phyloP scores from a whole-genome alignment of 2,888 invertebrate species.

The Hirtodrosophila duncani region DNA sequence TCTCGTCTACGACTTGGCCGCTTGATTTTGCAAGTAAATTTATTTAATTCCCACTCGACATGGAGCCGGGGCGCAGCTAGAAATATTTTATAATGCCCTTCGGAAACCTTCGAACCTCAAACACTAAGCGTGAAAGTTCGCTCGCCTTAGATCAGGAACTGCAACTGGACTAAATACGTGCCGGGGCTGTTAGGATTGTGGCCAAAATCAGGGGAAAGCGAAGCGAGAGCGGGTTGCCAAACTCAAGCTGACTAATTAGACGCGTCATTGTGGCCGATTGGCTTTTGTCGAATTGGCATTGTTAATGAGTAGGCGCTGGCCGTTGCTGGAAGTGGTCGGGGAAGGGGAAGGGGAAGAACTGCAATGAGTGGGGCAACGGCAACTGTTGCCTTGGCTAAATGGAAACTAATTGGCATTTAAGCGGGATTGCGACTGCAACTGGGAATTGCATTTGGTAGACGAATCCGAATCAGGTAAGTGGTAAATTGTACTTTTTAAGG shows the following conservation, averaged over 20 bases:
- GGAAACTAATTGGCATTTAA: slow-evolving; percentile 67
- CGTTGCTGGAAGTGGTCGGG: slow-evolving; percentile 1
- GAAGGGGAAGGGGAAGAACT: neutral
- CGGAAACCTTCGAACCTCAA: slow-evolving; percentile 23
- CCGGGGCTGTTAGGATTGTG: slow-evolving; percentile 47
- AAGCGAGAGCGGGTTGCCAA: slow-evolving; percentile 15
- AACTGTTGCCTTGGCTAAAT: slow-evolving; percentile 37
- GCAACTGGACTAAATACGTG: slow-evolving; percentile 49
- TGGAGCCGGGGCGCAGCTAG: slow-evolving; percentile 28
- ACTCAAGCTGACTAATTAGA: slow-evolving; percentile 64
- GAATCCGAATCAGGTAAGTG: no score
- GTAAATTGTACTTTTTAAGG: slow-evolving; percentile 52
- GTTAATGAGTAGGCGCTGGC: slow-evolving; percentile 55
- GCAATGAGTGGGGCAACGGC: slow-evolving; percentile 7
- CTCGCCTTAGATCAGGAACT: slow-evolving; percentile 14
- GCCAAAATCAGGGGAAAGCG: no score
- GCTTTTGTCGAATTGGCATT: slow-evolving; percentile 61
- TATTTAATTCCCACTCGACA: slow-evolving; percentile 67
- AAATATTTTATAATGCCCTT: slow-evolving; percentile 65
- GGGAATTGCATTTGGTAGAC: no score
- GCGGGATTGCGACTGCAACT: slow-evolving; percentile 16
- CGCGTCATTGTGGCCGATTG: slow-evolving; percentile 69
- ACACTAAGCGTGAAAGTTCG: slow-evolving; percentile 31
- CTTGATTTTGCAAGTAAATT: slow-evolving; percentile 67
- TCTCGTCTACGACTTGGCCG: slow-evolving; percentile 11